A percentile compares a stretch with the other conserved stretches of the same genome.
Conservation (phyloP, 1,140 invertebrate species). For the Papilio polytes region DNA sequence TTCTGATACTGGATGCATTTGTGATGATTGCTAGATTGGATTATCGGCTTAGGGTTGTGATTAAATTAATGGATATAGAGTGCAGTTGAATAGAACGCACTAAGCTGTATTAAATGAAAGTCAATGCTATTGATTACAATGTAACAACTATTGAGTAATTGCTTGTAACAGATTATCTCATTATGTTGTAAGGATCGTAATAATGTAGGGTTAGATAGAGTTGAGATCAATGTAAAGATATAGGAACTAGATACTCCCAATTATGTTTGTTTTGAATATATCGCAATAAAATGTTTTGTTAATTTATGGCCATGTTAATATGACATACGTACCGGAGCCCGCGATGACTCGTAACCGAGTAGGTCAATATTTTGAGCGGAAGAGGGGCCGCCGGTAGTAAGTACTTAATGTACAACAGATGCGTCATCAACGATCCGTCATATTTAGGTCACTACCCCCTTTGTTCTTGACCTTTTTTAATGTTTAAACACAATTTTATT, state of each 20-base stretch:
- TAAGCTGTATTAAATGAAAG: background rate
- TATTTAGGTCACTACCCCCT: background rate
- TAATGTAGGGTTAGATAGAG: background rate
- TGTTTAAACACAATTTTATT: background rate
- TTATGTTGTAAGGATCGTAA: background rate
- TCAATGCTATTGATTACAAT: background rate
- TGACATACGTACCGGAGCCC: background rate
- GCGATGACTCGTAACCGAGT: background rate
- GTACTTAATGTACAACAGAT: background rate
- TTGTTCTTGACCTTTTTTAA: too few relatives aligned
- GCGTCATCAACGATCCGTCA: background rate
- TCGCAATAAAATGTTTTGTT: background rate
- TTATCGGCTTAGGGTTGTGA: slow-evolving; percentile 1
- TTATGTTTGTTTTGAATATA: background rate
- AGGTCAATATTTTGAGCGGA: slow-evolving; percentile 21
- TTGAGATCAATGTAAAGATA: background rate
- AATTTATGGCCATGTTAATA: background rate
- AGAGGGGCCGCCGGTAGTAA: background rate
- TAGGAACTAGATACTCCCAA: background rate
- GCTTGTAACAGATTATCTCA: background rate
- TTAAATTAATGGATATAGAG: background rate
- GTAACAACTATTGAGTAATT: background rate
- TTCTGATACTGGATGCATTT: background rate
- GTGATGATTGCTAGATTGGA: background rate
- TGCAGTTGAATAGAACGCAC: background rate